Evolutionary conservation across 2,888 invertebrate genomes (phyloP).

Genomic region (Drosophila emarginata): DNA sequence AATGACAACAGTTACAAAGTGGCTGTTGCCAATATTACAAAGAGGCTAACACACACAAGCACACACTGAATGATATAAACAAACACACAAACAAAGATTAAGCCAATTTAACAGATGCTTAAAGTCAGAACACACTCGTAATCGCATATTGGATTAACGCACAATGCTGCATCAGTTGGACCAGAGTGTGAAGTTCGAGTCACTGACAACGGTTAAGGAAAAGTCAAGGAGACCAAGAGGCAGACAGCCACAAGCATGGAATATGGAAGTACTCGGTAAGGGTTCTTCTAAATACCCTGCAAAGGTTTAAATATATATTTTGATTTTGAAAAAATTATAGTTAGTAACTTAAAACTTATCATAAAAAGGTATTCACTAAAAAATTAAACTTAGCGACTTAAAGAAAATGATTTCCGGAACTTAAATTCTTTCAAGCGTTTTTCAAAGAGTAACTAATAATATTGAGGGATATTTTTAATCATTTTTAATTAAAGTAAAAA

Average conservation of each 20-base stretch:
- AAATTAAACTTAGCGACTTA: too few species aligned
- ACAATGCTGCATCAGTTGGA: neutral
- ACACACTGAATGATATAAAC: slow-evolving; percentile 18
- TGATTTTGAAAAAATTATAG: too few species aligned
- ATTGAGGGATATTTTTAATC: too few species aligned
- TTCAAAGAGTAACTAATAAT: too few species aligned
- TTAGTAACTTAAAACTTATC: too few species aligned
- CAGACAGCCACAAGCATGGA: neutral
- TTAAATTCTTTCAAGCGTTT: too few species aligned
- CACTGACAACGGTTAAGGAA: slow-evolving; percentile 9
- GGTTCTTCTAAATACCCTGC: neutral
- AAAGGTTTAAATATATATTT: too few species aligned
- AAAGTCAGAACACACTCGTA: slow-evolving; percentile 70
- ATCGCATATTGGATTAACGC: slow-evolving; percentile 70
- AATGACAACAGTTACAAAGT: slow-evolving; percentile 79
- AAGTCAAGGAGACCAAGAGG: neutral
- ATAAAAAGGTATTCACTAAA: too few species aligned
- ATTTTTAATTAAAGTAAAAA: too few species aligned
- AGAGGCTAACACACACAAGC: slow-evolving; percentile 29
- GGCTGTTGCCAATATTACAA: slow-evolving; percentile 70
- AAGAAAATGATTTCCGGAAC: too few species aligned
- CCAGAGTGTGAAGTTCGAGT: slow-evolving; percentile 50
- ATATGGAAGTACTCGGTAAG: neutral
- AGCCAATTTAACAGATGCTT: slow-evolving; percentile 79
- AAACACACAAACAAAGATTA: slow-evolving; percentile 60